Evolutionary conservation across 2,797 vertebrate genomes (phyloP), one percentile per base, ranked within the genome.

Genomic region (Discoglossus pictus): DNA sequence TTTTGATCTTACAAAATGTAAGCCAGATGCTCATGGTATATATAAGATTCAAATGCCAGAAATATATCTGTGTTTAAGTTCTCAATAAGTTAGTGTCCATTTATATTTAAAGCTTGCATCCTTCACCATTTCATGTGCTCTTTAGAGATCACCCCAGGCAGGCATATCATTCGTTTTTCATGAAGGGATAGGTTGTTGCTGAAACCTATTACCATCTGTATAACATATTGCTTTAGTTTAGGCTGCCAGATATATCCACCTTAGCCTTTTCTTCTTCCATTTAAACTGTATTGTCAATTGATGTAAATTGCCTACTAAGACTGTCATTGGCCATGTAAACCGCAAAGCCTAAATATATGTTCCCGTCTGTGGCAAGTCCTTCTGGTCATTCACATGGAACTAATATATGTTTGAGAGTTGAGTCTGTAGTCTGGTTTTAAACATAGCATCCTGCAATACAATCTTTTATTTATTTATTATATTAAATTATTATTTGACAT

Each of bases 401-500:
- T 71, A 71, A 71, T 71, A 52, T 71, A 43, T 44, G 55, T 51
- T 46, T 36, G 36, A 23, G 44, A 24, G 54, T 38, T 43, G 13
- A n/a, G 36, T 59, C 46, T 64, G 12, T 43, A 59, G 46, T 11
- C 39, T 24, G 53, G 15, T 31, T 63, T 63, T 62, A 42, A 27
- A 20, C 61, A 50, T 59, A 59, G 59, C 61, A 65, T 65, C 61
- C 39, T 71, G 61, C 36, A 71, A 71, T 59, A 20, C 6, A 36
- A 71, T 65, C 54, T 65, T 65, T 64, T 43, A 39, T 59, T 71
- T 71, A 71, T 71, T 71, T 71, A 65, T 71, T 51, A 59, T 59
- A 47, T 65, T 71, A 65, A 59, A 71, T 62, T 70, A 65, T 64
- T 71, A 70, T 64, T 71, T 65, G 61, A 71, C 68, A 71, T 71